These are phyloP conservation scores for Capitella teleta DNA, from an alignment of 1,140 invertebrate species.

Conservation along the genomic window DNA sequence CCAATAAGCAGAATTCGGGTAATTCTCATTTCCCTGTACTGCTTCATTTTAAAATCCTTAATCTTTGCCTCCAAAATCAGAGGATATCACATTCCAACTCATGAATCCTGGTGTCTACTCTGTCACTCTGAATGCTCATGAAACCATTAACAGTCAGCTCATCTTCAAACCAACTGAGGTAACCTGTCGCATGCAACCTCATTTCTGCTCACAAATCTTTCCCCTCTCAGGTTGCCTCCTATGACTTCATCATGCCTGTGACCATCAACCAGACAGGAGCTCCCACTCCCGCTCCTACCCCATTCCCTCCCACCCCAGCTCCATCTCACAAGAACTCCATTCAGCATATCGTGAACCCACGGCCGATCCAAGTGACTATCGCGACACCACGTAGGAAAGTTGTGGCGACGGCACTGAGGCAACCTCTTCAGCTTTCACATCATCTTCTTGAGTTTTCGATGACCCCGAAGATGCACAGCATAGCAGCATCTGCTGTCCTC, in stretches of 20 bases:
- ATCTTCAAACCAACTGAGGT: slow-evolving; percentile 38
- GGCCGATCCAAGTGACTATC: slow-evolving; percentile 22
- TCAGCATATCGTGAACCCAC: slow-evolving; percentile 35
- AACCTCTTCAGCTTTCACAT: slow-evolving; percentile 26
- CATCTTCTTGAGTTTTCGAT: slow-evolving; percentile 7
- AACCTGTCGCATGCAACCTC: neutral
- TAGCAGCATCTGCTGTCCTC: slow-evolving; percentile 16
- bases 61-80: slow-evolving; percentile 10
- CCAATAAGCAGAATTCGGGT: slow-evolving; percentile 12
- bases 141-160: slow-evolving; percentile 29
- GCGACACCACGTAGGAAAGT: slow-evolving; percentile 32
- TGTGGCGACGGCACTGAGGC: slow-evolving; percentile 33
- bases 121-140: slow-evolving; percentile 26
- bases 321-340: slow-evolving; percentile 30
- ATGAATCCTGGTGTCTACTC: slow-evolving; percentile 34
- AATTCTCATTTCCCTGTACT: neutral
- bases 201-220: neutral
- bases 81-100: slow-evolving; percentile 29
- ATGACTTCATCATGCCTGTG: slow-evolving; percentile 38
- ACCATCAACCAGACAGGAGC: slow-evolving; percentile 30
- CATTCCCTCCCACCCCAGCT: slow-evolving; percentile 26
- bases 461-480: slow-evolving; percentile 10
- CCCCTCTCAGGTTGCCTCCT: slow-evolving; percentile 34
- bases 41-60: neutral
- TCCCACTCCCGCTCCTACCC: slow-evolving; percentile 26